Conservation (phyloP, 2,888 invertebrate genomes). For the Ornithoptera alexandrae region DNA sequence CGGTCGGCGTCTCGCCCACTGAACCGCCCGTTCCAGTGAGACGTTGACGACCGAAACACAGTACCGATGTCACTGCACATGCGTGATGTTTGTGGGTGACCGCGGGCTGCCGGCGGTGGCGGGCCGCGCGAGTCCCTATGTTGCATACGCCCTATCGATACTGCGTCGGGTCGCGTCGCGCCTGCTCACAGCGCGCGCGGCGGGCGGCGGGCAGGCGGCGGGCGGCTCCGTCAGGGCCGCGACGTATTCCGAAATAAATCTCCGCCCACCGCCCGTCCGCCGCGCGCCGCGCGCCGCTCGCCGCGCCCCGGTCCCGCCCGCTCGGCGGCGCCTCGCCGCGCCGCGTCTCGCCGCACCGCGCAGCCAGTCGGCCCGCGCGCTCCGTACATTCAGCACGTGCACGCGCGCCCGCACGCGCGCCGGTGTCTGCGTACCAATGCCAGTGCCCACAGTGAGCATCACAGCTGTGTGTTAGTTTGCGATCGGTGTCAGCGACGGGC, state of each 20-base stretch:
- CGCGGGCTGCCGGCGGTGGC: too few species aligned
- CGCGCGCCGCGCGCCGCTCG: slow-evolving; percentile 34
- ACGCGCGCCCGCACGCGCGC: slow-evolving; percentile 35
- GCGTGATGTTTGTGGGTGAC: too few species aligned
- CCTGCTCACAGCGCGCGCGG: not conserved
- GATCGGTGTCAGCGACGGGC: slow-evolving; percentile 5
- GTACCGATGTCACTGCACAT: too few species aligned
- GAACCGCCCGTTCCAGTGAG: too few species aligned
- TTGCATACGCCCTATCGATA: too few species aligned
- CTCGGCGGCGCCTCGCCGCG: slow-evolving; percentile 33
- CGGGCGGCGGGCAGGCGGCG: not conserved
- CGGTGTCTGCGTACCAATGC: slow-evolving; percentile 34
- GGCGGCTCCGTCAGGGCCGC: not conserved
- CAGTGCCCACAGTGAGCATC: slow-evolving; percentile 3
- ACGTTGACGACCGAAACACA: too few species aligned
- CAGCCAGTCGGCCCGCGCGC: slow-evolving; percentile 53
- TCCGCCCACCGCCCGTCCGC: slow-evolving; percentile 46
- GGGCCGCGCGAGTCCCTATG: too few species aligned
- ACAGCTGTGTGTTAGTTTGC: slow-evolving; percentile 12
- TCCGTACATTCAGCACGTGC: slow-evolving; percentile 47
- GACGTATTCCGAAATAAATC: slow-evolving; percentile 34
- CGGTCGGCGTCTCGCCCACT: not conserved
- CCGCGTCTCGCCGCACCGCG: slow-evolving; percentile 31
- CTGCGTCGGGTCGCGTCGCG: not conserved
- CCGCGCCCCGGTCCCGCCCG: slow-evolving; percentile 36